Conservation (phyloP, 2,797 vertebrate genomes). For the Artibeus lituratus region DNA sequence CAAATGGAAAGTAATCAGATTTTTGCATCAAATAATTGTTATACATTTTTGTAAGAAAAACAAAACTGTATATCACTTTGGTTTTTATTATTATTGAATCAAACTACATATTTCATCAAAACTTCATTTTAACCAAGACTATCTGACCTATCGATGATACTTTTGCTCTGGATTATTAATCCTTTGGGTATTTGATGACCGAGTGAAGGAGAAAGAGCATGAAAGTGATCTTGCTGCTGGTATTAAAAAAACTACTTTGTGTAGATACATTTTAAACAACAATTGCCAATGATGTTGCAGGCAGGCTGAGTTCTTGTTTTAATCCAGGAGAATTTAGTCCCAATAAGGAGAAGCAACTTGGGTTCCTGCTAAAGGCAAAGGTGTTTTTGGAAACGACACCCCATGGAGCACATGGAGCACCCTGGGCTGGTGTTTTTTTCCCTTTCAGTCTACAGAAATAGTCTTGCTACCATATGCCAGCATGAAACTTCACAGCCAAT, state of each 20-base stretch:
- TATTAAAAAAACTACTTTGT: not conserved
- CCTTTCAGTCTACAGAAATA: not conserved
- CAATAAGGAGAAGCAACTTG: not conserved
- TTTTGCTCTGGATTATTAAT: not conserved
- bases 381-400: not conserved
- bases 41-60: not conserved
- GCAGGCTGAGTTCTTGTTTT: not conserved
- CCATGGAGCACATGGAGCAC: not conserved
- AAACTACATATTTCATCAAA: not conserved
- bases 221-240: not conserved
- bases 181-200: not conserved
- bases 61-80: not conserved
- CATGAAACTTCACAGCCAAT: not conserved
- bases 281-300: not conserved
- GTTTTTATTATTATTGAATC: not conserved
- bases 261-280: not conserved
- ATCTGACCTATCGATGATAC: not conserved
- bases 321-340: not conserved
- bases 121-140: not conserved
- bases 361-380: not conserved
- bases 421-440: not conserved
- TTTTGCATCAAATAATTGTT: not conserved
- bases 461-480: not conserved
- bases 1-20: not conserved
- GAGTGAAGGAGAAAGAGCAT: not conserved